Conservation (phyloP, 1,140 invertebrate species). For the Plutomurus gul region DNA sequence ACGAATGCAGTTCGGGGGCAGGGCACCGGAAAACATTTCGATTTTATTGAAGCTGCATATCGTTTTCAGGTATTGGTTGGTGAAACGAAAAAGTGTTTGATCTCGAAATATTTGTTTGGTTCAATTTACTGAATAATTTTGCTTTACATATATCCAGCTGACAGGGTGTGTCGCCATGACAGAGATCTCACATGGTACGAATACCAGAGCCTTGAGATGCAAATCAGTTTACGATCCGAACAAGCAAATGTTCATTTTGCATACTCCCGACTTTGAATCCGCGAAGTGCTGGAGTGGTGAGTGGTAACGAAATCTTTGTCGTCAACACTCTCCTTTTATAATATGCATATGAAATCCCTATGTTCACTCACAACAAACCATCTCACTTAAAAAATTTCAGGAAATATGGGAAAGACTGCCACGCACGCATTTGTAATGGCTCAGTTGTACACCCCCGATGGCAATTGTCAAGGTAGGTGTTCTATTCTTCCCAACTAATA, state of each 20-base stretch:
- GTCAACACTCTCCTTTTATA: not conserved
- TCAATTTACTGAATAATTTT: no score
- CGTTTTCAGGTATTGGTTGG: conserved; percentile 15
- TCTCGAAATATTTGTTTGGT: no score
- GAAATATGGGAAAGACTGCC: conserved; percentile 61
- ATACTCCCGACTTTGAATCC: conserved; percentile 66
- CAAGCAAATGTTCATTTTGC: conserved; percentile 63
- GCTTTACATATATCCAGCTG: conserved; percentile 56
- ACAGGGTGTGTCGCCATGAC: conserved; percentile 67
- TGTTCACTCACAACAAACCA: no score
- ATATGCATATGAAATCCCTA: no score
- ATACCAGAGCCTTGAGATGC: conserved; percentile 65
- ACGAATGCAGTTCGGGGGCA: conserved; percentile 55
- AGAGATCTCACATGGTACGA: conserved; percentile 67
- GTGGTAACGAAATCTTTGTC: conserved; percentile 54
- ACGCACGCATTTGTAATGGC: conserved; percentile 67
- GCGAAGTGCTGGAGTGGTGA: conserved; percentile 57
- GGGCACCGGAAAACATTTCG: conserved; percentile 60
- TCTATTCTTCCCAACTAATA: not conserved
- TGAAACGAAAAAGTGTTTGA: not conserved
- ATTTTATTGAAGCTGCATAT: conserved; percentile 56
- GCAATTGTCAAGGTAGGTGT: conserved; percentile 68
- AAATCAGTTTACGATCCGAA: conserved; percentile 64
- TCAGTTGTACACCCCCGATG: conserved; percentile 69
- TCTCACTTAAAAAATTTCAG: not conserved